Base-by-base conservation (phyloP, 2,113 vertebrate species). In the Willisornis vidua region DNA sequence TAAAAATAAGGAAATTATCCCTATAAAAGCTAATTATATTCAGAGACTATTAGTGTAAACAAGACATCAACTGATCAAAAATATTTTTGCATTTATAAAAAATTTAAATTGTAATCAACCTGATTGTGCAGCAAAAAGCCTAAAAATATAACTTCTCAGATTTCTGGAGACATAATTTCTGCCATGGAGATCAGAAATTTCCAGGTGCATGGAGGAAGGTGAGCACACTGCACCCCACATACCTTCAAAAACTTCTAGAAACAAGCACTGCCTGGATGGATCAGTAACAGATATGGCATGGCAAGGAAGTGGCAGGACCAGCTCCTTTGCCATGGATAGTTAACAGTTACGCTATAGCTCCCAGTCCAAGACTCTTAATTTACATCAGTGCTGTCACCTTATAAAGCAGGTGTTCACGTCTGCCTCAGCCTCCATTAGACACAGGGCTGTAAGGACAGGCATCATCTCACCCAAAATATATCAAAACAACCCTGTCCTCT, bases 71-170 rank as follows among this genome's bases (percentile, higher is more conserved):
- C 61, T 74, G 46, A 93, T 87, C 67, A 84, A 93, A 94, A 95
- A 67, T 51, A 86, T 87, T 85, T 94, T 86, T 82, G 54, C 45
- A 82, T 74, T 79, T 94, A 67, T 95, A 72, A 94, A 93, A 94
- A 70, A 82, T 52, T 52, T 83, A 90, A 87, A 90, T 95, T 90
- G 88, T 63, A 86, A 58, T 90, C 66, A 89, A 75, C 1, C 5
- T 84, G 62, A 75, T 75, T 89, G 74, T 93, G 63, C 81, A 80
- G 71, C 51, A 81, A 71, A 77, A 87, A 80, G 57, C 46, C 80
- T 89, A 91, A 91, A 93, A 93, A 75, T 89, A 89, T 33, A 48
- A 46, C 65, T 54, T 77, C 55, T 87, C 35, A 24, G 39, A 73
- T 85, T 95, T 91, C 68, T 66, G 58, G 18, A 92, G 57, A 43